Evolutionary conservation across 2,797 vertebrate species (phyloP).

Genomic region (Lepidocolaptes lacrymiger): DNA sequence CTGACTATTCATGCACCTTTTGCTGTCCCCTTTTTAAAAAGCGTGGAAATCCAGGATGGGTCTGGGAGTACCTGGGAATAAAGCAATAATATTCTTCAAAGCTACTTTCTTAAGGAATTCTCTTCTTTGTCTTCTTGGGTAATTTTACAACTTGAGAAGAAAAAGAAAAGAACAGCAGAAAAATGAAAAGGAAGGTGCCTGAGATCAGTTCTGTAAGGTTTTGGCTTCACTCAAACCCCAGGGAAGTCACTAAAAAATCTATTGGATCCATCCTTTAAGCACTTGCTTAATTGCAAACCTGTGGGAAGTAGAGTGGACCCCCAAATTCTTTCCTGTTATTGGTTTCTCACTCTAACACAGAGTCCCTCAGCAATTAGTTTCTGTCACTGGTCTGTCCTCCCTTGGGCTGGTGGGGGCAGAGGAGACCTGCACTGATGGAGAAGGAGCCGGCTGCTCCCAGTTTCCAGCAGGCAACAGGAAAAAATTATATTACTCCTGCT

Average conservation of each 20-base stretch:
- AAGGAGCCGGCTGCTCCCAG: neutral
- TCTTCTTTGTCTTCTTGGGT: neutral
- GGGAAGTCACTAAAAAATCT: neutral
- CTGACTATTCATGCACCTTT: neutral
- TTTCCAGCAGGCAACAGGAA: slow-evolving; percentile 2
- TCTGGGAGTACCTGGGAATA: neutral
- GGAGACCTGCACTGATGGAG: neutral
- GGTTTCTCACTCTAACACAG: neutral
- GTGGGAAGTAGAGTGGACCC: neutral
- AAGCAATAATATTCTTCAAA: neutral
- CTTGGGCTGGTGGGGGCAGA: neutral
- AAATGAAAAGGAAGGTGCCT: neutral
- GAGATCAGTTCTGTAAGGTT: neutral
- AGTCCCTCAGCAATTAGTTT: neutral
- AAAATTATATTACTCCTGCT: neutral
- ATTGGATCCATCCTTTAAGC: neutral
- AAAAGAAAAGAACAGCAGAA: neutral
- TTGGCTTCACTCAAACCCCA: neutral
- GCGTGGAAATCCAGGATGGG: neutral
- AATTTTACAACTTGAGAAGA: neutral
- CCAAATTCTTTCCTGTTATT: neutral
- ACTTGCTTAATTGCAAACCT: neutral
- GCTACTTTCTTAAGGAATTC: neutral
- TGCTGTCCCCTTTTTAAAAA: neutral
- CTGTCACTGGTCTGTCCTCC: neutral